These are phyloP conservation scores for Meloidogyne floridensis DNA, from an alignment of 1,140 invertebrate genomes.

Conservation along the genomic window DNA sequence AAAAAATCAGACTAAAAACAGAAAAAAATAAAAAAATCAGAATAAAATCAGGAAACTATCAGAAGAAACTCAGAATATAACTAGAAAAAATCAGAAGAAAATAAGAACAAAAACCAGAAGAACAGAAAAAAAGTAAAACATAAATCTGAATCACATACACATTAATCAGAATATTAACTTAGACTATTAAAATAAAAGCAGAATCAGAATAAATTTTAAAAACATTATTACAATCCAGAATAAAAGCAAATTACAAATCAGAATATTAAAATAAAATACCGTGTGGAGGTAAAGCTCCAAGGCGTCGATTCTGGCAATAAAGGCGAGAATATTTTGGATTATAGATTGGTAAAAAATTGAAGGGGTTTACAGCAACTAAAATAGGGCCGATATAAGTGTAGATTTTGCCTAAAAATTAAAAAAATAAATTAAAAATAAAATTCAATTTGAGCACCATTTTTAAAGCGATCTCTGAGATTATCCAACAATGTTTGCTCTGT, in stretches of 20 bases:
- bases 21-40: too few relatives aligned
- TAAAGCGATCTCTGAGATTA: slow-evolving; percentile 79
- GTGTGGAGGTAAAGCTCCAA: slow-evolving; percentile 86
- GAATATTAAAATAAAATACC: background rate
- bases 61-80: too few relatives aligned
- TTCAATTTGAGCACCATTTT: slow-evolving; percentile 71
- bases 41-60: too few relatives aligned
- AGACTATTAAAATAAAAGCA: too few relatives aligned
- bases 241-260: background rate
- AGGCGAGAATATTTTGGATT: slow-evolving; percentile 95
- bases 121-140: too few relatives aligned
- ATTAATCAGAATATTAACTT: too few relatives aligned
- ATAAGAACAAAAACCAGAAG: too few relatives aligned
- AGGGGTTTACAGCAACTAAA: slow-evolving; percentile 83
- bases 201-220: background rate
- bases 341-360: slow-evolving; percentile 89
- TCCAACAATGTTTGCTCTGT: slow-evolving; percentile 89
- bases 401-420: slow-evolving; percentile 76
- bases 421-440: slow-evolving; percentile 20
- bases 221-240: background rate
- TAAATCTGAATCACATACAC: too few relatives aligned
- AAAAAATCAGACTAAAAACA: too few relatives aligned
- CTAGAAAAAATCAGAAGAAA: too few relatives aligned
- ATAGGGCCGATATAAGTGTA: slow-evolving; percentile 92
- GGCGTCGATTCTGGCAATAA: slow-evolving; percentile 79